Evolutionary conservation across 30 jellyfish, hydroid and myxozoan genomes (phyloP).

Genomic region (Aurelia sp.): DNA sequence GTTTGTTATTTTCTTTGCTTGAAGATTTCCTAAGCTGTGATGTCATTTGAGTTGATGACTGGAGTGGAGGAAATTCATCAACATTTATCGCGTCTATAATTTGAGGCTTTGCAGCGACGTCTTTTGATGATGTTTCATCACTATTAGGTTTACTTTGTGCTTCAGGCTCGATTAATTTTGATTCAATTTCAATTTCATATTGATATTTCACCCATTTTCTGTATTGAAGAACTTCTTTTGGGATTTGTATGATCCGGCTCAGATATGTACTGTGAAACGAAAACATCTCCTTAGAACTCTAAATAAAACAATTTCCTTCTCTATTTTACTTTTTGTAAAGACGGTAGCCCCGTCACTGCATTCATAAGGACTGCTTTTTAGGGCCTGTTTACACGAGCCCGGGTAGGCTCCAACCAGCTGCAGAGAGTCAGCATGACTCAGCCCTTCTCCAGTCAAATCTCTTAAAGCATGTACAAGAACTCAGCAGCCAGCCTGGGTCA

Average conservation of each 20-base stretch:
- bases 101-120: background rate
- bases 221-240: constrained; percentile 74
- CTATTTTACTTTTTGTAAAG: too few species aligned
- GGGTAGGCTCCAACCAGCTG: too few species aligned
- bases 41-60: background rate
- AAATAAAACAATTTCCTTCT: background rate
- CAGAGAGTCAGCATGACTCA: too few species aligned
- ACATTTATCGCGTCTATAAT: constrained; percentile 7
- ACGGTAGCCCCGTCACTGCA: too few species aligned
- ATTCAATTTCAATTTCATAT: background rate
- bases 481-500: too few species aligned
- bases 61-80: constrained; percentile 57
- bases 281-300: background rate
- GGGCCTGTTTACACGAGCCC: too few species aligned
- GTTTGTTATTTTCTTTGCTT: background rate
- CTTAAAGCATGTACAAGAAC: too few species aligned
- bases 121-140: background rate
- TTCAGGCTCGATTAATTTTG: background rate
- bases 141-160: background rate
- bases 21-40: background rate
- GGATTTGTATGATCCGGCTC: constrained; percentile 85
- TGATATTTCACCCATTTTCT: constrained; percentile 79
- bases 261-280: constrained; percentile 83
- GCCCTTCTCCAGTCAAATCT: too few species aligned
- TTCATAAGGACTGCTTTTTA: too few species aligned